Evolutionary conservation across 92 coral and sea anemone species (phyloP), one percentile per base, ranked within the genome.

Genomic region (Bergia sp.): DNA sequence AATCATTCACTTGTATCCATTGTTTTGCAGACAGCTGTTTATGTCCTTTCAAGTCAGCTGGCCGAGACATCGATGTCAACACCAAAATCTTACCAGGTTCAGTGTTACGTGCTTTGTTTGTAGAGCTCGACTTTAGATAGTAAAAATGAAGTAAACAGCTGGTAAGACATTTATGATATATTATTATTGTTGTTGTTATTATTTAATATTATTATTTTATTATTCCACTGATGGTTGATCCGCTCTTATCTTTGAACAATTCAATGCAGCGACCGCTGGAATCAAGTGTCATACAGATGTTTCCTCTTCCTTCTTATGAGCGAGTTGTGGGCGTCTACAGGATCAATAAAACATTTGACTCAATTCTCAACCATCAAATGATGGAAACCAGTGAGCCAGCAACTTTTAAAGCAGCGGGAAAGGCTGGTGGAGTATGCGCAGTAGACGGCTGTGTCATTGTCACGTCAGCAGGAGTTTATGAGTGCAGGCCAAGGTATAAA

Each of bases 371-470:
- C 45, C 29, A 79, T 18, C 85, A 80, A 66, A 76, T 49, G 49
- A 37, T 9, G 40, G 73, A 76, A 79, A 64, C 45, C 86, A 86
- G 45, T 86, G 89, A 38, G 65, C 73, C 76, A 72, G 75, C 6
- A 9, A 45, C 64, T 29, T 58, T 39, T 73, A 88, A 85, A 80
- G 88, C 40, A 91, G 74, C 80, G 77, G 91, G 55, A 44, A 87
- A 74, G 80, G 86, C 79, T 38, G 43, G 79, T 45, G 87, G 79
- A 13, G 72, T 82, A 53, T 86, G 89, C 82, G 89, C 91, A 37
- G 98, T 97, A 7, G 99, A 97, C 80, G 98, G 99, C 4, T 91
- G 95, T 76, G 86, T 95, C 37, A 82, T 97, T 7, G 96, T 97
- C 18, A 97, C 99, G 11, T 88, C 98, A 37, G 91, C 96, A 75